Conservation (phyloP, 1,140 invertebrate genomes). For the Drepana arcuata region DNA sequence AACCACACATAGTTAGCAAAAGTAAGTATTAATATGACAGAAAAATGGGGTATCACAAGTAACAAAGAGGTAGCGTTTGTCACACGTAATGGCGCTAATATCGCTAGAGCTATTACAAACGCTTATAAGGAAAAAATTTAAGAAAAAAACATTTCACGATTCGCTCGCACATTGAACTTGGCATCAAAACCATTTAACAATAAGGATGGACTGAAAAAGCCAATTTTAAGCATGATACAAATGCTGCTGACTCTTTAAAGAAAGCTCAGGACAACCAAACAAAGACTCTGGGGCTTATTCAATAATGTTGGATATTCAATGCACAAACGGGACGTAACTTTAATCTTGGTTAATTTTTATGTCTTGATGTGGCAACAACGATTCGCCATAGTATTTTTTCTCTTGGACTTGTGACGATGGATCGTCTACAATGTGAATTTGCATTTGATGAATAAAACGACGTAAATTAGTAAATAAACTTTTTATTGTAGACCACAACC, state of each 20-base stretch:
- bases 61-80: slow-evolving; percentile 36
- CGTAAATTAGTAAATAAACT: too few species aligned
- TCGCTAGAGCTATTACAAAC: slow-evolving; percentile 34
- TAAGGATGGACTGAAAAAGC: slow-evolving; percentile 19
- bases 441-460: too few species aligned
- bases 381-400: too few species aligned
- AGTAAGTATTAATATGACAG: slow-evolving; percentile 20
- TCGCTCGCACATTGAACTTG: slow-evolving; percentile 34
- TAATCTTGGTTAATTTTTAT: too few species aligned
- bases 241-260: slow-evolving; percentile 24
- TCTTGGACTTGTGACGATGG: too few species aligned
- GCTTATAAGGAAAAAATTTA: slow-evolving; percentile 33
- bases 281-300: slow-evolving; percentile 19
- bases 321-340: too few species aligned
- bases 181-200: slow-evolving; percentile 23
- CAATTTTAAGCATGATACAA: slow-evolving; percentile 25
- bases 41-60: slow-evolving; percentile 31
- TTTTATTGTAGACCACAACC: too few species aligned
- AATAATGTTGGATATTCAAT: too few species aligned
- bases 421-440: too few species aligned
- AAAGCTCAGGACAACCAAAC: slow-evolving; percentile 19
- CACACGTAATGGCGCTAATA: slow-evolving; percentile 44
- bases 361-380: too few species aligned
- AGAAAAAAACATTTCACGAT: slow-evolving; percentile 39
- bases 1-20: slow-evolving; percentile 30